A percentile compares a stretch with the other conserved stretches of the same genome.
phyloP scores from a whole-genome alignment of 2,797 vertebrate genomes.

The Acanthurus lineatus region DNA sequence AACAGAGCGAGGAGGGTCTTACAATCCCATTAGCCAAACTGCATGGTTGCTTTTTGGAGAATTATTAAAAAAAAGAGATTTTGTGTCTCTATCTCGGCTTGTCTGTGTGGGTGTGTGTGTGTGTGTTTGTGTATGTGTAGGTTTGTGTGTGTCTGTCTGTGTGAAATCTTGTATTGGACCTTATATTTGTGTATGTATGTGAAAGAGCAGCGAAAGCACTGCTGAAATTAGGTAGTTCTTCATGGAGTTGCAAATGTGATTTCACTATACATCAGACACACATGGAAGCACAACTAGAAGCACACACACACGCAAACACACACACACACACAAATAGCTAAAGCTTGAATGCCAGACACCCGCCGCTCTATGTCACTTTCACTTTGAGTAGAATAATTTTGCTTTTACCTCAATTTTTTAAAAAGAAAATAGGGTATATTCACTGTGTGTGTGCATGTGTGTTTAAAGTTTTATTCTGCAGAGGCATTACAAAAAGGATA shows the following conservation, averaged over 20 bases:
- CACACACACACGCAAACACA: neutral
- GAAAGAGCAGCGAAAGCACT: conserved; percentile 43
- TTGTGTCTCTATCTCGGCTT: conserved; percentile 37
- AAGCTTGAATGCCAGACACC: conserved; percentile 39
- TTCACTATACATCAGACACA: conserved; percentile 41
- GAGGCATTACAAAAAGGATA: conserved; percentile 46
- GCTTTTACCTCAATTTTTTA: neutral
- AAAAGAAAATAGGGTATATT: conserved; percentile 12
- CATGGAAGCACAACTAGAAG: neutral
- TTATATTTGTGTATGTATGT: conserved; percentile 1
- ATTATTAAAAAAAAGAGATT: conserved; percentile 34
- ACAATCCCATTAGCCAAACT: conserved; percentile 68
- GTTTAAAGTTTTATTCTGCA: conserved; percentile 38
- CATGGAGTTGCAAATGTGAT: conserved; percentile 66
- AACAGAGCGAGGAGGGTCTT: conserved; percentile 16
- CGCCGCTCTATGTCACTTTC: conserved; percentile 13
- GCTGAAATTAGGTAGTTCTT: conserved; percentile 63
- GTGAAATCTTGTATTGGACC: conserved; percentile 6
- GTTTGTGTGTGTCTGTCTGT: conserved; percentile 10
- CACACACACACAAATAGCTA: conserved; percentile 10
- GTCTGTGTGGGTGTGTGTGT: conserved; percentile 22
- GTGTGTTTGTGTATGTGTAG: conserved; percentile 31
- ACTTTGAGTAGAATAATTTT: conserved; percentile 20
- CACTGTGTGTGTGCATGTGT: neutral
- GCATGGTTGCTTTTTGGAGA: conserved; percentile 50